These are phyloP conservation scores for Apoda limacodes DNA, from an alignment of 2,888 invertebrate species.

Conservation along the genomic window DNA sequence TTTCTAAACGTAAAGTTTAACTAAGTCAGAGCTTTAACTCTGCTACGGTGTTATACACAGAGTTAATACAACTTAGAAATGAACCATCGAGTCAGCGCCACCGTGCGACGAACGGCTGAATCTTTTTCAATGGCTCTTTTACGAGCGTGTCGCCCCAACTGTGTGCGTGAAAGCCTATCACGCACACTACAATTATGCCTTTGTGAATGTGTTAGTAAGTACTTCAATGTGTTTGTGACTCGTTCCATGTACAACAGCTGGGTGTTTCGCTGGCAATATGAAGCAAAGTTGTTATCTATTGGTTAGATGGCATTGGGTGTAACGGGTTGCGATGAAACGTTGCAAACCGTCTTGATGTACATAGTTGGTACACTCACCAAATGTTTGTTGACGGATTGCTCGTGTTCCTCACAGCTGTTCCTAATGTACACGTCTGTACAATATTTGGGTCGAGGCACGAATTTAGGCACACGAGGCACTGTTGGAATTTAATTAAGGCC, in stretches of 20 bases:
- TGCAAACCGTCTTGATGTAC: constrained; percentile 32
- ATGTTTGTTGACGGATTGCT: constrained; percentile 23
- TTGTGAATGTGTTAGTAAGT: constrained; percentile 47
- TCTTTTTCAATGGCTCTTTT: constrained; percentile 57
- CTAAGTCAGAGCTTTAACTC: too few species aligned
- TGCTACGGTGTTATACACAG: too few species aligned
- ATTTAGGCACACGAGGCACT: constrained; percentile 50
- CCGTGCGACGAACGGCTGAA: constrained; percentile 63
- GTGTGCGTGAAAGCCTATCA: constrained; percentile 46
- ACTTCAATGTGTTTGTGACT: constrained; percentile 52
- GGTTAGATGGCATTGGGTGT: constrained; percentile 54
- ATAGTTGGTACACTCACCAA: neutral
- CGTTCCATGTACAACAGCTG: constrained; percentile 45
- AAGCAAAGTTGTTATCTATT: constrained; percentile 46
- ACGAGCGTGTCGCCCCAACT: constrained; percentile 31
- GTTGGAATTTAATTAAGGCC: constrained; percentile 52
- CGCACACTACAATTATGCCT: constrained; percentile 60
- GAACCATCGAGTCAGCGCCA: constrained; percentile 54
- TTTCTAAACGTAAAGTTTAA: too few species aligned
- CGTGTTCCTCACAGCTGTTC: constrained; percentile 38
- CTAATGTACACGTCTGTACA: constrained; percentile 41
- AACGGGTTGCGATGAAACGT: constrained; percentile 20
- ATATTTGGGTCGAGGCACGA: constrained; percentile 34
- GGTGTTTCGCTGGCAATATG: constrained; percentile 31
- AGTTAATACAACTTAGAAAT: constrained; percentile 31